Conservation (phyloP, 2,797 vertebrate genomes). For the Arremon aurantiirostris region DNA sequence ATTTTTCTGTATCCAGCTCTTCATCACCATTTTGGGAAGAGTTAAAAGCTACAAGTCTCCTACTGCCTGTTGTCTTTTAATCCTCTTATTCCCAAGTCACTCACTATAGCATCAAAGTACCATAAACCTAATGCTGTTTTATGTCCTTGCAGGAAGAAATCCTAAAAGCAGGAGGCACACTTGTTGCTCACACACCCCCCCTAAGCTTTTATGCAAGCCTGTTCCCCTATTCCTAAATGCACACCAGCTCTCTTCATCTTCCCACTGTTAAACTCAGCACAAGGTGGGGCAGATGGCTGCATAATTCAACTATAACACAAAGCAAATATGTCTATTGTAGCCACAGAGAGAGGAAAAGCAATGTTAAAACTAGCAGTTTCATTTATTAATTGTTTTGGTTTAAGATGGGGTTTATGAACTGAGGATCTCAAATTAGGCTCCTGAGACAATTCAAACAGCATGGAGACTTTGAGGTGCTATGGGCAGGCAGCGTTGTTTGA, state of each 20-base stretch:
- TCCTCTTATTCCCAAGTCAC: constrained; percentile 12
- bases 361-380: background rate
- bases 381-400: background rate
- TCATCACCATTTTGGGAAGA: constrained; percentile 37
- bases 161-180: background rate
- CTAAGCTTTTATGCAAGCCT: background rate
- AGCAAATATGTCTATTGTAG: background rate
- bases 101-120: background rate
- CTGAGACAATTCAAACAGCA: background rate
- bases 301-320: background rate
- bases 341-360: background rate
- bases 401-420: background rate
- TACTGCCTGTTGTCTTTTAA: constrained; percentile 22
- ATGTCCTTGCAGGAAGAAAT: constrained; percentile 8
- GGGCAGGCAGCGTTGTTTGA: background rate
- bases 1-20: constrained; percentile 4
- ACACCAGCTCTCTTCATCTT: background rate
- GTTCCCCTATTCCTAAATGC: background rate
- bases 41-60: background rate
- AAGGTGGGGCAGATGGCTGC: background rate
- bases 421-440: background rate
- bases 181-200: background rate
- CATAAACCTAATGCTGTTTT: constrained; percentile 11
- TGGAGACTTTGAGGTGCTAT: background rate
- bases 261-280: background rate